phyloP scores from a whole-genome alignment of 1,140 invertebrate genomes.

The Megathymus violae region DNA sequence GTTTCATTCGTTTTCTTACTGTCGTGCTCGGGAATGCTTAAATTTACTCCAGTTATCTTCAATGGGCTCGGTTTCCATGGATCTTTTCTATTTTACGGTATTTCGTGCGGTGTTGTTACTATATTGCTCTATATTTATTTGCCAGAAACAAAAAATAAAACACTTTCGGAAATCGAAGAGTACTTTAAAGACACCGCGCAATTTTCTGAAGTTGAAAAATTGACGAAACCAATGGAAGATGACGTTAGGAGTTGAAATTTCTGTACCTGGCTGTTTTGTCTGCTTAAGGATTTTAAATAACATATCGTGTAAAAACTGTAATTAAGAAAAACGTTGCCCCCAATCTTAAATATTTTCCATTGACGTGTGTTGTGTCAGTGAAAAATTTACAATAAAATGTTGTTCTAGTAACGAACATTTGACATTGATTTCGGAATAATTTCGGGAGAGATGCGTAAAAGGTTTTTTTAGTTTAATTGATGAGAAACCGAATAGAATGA shows the following conservation, averaged over 20 bases:
- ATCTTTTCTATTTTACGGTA: slow-evolving; percentile 41
- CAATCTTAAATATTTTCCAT: no score
- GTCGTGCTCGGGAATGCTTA: slow-evolving; percentile 24
- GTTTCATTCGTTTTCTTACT: slow-evolving; percentile 22
- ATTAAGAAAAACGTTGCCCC: no score
- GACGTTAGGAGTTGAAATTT: not conserved
- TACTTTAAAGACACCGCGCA: slow-evolving; percentile 15
- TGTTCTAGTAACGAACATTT: no score
- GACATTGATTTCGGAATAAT: no score
- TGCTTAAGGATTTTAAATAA: no score
- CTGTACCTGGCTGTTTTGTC: no score
- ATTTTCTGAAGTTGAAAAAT: not conserved
- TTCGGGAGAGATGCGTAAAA: no score
- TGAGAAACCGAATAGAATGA: no score
- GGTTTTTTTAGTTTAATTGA: no score
- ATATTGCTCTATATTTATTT: slow-evolving; percentile 41
- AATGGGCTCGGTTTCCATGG: slow-evolving; percentile 40
- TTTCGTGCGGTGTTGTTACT: slow-evolving; percentile 21
- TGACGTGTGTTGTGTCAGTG: no score
- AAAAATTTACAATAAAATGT: no score
- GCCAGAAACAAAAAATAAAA: slow-evolving; percentile 54
- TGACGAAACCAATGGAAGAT: not conserved
- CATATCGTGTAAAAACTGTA: no score
- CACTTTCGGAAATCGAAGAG: slow-evolving; percentile 46
- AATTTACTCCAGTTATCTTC: slow-evolving; percentile 42